Base-by-base conservation (phyloP, 2,888 invertebrate genomes). In the Drosophila austrosaltans region DNA sequence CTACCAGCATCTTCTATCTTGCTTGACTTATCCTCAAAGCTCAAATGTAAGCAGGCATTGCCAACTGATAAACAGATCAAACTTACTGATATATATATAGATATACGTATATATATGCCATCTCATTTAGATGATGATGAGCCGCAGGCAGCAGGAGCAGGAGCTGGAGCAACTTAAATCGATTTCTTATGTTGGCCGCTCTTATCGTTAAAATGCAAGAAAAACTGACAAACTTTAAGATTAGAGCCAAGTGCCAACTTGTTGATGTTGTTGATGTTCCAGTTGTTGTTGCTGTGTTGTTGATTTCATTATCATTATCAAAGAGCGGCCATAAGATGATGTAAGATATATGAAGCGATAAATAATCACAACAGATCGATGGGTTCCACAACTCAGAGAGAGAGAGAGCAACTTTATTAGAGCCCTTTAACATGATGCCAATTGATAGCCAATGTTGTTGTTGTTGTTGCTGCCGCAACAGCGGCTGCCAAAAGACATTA, bases 401-500 rank as follows among this genome's bases (percentile, higher is more conserved):
- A 30, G 66, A 32, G 77, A 56, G 62, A 28, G 78, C 86, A 86
- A 81, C 89, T 84, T 84, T 88, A 84, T 84, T 84, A 87, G 84
- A 84, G 83, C 71, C 81, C 76, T 72, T 83, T 78, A 84, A 84
- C 85, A 89, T 76, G 85, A 88, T 79, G 75, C 75, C 82, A 83
- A 81, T 77, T 81, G 87, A 83, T 87, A 82, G 83, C 63, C 56
- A 40, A 30, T 58, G 44, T 16, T 54, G 59, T 54, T 42, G 12
- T 32, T 40, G 59, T 36, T 36, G 8, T 8, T 58, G 44, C 12
- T 54, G 59, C 36, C 53, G 66, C 40, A 40, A 53, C 48, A 30
- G 58, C 56, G 76, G 77, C 89, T 85, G 89, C 89, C 85, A 89
- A 83, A 87, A 85, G 78, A 77, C 84, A 85, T 85, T 87, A 89